These are phyloP conservation scores for Micronycteris hirsuta DNA, from an alignment of 2,113 vertebrate species.

Conservation along the genomic window DNA sequence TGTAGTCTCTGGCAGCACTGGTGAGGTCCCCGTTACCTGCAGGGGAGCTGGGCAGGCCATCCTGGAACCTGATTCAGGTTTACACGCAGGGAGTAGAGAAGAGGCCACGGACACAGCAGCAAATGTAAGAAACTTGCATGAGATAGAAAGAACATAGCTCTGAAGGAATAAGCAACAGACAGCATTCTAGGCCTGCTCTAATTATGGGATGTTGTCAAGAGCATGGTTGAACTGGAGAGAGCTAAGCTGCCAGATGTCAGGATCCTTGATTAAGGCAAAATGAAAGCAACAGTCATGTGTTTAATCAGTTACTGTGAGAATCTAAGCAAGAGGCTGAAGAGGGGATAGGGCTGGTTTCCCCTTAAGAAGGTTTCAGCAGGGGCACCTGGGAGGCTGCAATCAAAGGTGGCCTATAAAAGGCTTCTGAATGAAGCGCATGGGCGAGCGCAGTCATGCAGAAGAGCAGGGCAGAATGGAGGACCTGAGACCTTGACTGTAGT, in stretches of 20 bases:
- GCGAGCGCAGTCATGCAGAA: rapidly evolving
- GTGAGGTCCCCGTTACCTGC: background rate
- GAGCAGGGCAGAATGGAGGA: rapidly evolving
- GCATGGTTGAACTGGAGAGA: background rate
- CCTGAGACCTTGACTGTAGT: too few relatives aligned
- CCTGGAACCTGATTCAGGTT: background rate
- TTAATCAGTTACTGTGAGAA: background rate
- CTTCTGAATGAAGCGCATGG: background rate
- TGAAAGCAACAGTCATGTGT: background rate
- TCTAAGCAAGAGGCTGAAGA: background rate
- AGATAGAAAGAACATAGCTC: background rate
- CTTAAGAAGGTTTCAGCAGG: background rate
- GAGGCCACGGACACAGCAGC: background rate
- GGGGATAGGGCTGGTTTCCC: background rate
- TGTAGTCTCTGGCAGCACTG: background rate
- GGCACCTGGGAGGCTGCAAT: background rate
- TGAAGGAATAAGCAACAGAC: background rate
- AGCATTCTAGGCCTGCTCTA: background rate
- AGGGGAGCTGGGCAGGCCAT: background rate
- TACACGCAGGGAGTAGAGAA: background rate
- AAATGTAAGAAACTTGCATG: background rate
- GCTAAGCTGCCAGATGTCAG: background rate
- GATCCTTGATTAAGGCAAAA: background rate
- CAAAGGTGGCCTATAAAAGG: background rate
- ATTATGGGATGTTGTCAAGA: background rate